A percentile compares a stretch with the other conserved stretches of the same genome.
These are phyloP conservation scores for Sciurus vulgaris DNA, from an alignment of 2,797 vertebrate species.

Conservation along the genomic window DNA sequence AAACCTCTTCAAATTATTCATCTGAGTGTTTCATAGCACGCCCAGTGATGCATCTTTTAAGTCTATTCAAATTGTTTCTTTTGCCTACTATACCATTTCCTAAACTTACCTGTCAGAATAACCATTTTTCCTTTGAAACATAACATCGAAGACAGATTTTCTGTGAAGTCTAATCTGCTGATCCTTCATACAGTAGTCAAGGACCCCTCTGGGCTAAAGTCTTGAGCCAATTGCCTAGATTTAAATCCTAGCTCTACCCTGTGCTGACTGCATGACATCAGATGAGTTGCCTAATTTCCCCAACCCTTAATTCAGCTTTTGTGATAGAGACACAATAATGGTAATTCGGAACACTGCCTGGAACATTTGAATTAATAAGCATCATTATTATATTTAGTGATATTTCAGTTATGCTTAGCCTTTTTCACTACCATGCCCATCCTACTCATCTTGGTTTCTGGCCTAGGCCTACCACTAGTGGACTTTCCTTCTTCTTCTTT, in stretches of 20 bases:
- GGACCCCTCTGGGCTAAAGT: background rate
- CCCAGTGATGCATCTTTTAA: background rate
- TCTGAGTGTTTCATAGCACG: background rate
- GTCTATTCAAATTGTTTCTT: background rate
- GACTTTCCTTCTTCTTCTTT: background rate
- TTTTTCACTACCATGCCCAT: background rate
- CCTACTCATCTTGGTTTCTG: background rate
- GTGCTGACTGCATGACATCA: background rate
- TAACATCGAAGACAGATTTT: background rate
- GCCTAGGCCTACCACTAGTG: background rate
- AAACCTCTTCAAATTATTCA: background rate
- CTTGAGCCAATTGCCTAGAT: background rate
- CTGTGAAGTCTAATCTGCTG: background rate
- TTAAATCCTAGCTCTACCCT: background rate
- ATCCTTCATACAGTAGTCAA: background rate
- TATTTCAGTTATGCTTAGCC: background rate
- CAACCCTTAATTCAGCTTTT: background rate
- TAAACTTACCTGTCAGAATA: background rate
- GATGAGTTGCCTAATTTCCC: background rate
- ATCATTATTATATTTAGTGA: background rate
- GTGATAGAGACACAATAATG: background rate
- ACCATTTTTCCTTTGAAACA: background rate
- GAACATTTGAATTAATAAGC: slow-evolving; percentile 17
- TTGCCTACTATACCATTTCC: background rate
- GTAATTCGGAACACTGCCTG: background rate